phyloP scores from a whole-genome alignment of 2,797 vertebrate species.

The Lacerta viridis region DNA sequence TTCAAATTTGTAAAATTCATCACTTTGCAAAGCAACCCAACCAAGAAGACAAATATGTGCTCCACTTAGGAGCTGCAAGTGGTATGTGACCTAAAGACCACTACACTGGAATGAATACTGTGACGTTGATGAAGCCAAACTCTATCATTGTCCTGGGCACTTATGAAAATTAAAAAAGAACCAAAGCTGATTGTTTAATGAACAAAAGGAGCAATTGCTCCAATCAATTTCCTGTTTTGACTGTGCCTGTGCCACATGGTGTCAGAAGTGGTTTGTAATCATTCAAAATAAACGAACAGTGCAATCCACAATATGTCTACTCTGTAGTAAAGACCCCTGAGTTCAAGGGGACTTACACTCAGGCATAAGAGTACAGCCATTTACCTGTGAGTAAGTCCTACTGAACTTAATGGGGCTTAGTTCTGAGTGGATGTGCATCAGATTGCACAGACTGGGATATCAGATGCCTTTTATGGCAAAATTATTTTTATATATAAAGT shows the following conservation, averaged over 20 bases:
- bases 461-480: not conserved
- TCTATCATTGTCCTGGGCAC: not conserved
- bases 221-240: not conserved
- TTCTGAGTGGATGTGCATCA: too few relatives aligned
- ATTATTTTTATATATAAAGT: not conserved
- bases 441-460: not conserved
- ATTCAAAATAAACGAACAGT: not conserved
- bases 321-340: too few relatives aligned
- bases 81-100: not conserved
- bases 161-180: not conserved
- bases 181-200: too few relatives aligned
- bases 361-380: too few relatives aligned
- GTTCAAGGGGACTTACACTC: too few relatives aligned
- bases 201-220: not conserved
- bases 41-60: not conserved
- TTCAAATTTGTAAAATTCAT: not conserved
- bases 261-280: not conserved
- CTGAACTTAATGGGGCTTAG: too few relatives aligned
- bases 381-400: too few relatives aligned
- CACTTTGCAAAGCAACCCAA: not conserved
- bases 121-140: not conserved
- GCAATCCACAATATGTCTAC: too few relatives aligned
- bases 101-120: not conserved
- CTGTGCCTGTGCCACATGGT: not conserved
- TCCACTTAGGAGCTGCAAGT: not conserved